Evolutionary conservation across 1,140 invertebrate genomes (phyloP).

Genomic region (Phthorimaea operculella): DNA sequence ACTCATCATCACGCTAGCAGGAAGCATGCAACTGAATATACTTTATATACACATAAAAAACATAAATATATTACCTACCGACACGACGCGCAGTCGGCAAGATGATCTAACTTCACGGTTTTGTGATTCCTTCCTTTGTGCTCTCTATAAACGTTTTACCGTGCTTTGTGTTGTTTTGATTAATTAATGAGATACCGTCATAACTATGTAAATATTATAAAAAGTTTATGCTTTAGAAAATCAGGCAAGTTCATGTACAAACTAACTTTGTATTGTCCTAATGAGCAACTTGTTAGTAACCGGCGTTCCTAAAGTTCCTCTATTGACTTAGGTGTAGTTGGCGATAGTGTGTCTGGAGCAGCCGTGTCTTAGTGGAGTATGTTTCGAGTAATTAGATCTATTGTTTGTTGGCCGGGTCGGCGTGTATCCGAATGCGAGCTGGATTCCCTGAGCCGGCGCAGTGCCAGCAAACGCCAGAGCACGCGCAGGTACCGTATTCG

Average conservation of each 20-base stretch:
- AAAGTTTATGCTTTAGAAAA: no score
- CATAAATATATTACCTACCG: not conserved
- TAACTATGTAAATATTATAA: not conserved
- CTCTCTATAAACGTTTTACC: not conserved
- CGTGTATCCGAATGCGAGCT: no score
- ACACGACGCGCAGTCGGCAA: slow-evolving; percentile 6
- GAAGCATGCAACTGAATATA: slow-evolving; percentile 9
- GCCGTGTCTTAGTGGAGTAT: no score
- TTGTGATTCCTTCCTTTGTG: slow-evolving; percentile 3
- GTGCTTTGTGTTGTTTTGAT: not conserved
- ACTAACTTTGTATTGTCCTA: no score
- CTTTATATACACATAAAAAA: no score
- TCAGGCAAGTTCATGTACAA: no score
- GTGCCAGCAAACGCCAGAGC: not conserved
- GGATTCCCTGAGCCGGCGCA: not conserved
- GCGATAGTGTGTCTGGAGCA: no score
- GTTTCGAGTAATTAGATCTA: not conserved
- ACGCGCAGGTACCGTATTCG: slow-evolving; percentile 39
- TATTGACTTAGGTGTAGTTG: no score
- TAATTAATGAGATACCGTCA: not conserved
- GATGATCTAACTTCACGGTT: slow-evolving; percentile 3
- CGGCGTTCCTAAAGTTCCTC: no score
- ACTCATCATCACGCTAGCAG: slow-evolving; percentile 13
- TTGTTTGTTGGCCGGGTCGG: not conserved
- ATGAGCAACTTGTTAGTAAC: no score